A percentile compares a stretch with the other conserved stretches of the same genome.
Conservation (phyloP, 2,888 invertebrate species). For the Carcina quercana region DNA sequence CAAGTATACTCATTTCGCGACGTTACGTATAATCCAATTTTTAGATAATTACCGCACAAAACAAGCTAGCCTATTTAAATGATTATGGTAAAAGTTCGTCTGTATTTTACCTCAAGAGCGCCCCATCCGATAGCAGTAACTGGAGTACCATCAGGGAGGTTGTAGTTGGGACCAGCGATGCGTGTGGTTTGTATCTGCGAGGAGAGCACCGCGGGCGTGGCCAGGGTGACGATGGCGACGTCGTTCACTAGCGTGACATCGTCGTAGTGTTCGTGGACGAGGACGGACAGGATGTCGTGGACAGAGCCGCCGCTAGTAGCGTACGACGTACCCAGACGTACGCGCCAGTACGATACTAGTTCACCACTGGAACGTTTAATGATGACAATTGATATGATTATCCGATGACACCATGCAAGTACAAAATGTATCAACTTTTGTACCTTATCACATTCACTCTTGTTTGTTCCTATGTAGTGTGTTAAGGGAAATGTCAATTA, state of each 20-base stretch:
- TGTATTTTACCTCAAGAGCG: conserved; percentile 26
- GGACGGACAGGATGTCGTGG: conserved; percentile 12
- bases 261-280: conserved; percentile 20
- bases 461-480: too few relatives aligned
- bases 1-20: not conserved
- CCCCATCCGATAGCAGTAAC: conserved; percentile 50
- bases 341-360: conserved; percentile 17
- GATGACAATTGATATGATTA: not conserved
- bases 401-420: not conserved
- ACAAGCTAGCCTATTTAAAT: not conserved
- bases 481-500: too few relatives aligned
- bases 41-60: not conserved
- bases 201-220: conserved; percentile 6
- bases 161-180: conserved; percentile 24
- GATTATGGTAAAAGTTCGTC: not conserved
- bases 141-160: conserved; percentile 24
- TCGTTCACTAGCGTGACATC: conserved; percentile 23
- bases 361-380: conserved; percentile 19
- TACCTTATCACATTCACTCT: too few relatives aligned
- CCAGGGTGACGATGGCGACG: conserved; percentile 21
- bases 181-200: conserved; percentile 15
- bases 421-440: too few relatives aligned
- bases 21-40: not conserved
- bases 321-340: conserved; percentile 25
- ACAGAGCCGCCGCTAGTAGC: conserved; percentile 26